Evolutionary conservation across 2,113 vertebrate species (phyloP).

Genomic region (Bungarus multicinctus): DNA sequence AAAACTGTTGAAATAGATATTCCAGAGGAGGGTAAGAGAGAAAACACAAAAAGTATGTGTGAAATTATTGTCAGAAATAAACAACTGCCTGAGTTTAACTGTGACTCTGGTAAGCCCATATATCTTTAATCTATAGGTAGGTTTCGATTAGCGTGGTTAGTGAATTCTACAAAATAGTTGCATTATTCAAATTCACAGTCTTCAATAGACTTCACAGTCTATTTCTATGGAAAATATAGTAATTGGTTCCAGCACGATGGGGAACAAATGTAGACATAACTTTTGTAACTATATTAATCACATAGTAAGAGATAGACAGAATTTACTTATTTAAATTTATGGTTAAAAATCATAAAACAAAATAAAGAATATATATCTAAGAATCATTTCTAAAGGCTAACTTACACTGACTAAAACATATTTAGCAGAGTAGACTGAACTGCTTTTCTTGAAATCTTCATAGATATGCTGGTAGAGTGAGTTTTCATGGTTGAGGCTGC

Average conservation of each 20-base stretch:
- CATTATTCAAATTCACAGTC: background rate
- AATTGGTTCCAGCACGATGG: background rate
- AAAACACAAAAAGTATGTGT: background rate
- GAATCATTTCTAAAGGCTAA: background rate
- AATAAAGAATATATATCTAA: no score
- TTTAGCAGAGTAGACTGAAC: background rate
- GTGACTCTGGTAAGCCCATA: background rate
- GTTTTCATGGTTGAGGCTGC: background rate
- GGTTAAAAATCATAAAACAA: background rate
- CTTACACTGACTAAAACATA: background rate
- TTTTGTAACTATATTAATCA: background rate
- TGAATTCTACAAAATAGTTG: background rate
- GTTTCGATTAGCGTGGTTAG: background rate
- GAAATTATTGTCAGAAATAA: background rate
- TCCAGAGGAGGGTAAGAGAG: conserved; percentile 86
- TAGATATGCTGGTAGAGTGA: background rate
- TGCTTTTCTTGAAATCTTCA: background rate
- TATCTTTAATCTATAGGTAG: background rate
- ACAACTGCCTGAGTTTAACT: background rate
- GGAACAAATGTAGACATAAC: background rate
- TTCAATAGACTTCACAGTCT: no score
- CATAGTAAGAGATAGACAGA: background rate
- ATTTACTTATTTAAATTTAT: background rate
- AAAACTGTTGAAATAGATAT: conserved; percentile 78
- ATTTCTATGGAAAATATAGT: background rate